Base-by-base conservation (phyloP, 2,113 vertebrate species). In the Microcebus jonahi region DNA sequence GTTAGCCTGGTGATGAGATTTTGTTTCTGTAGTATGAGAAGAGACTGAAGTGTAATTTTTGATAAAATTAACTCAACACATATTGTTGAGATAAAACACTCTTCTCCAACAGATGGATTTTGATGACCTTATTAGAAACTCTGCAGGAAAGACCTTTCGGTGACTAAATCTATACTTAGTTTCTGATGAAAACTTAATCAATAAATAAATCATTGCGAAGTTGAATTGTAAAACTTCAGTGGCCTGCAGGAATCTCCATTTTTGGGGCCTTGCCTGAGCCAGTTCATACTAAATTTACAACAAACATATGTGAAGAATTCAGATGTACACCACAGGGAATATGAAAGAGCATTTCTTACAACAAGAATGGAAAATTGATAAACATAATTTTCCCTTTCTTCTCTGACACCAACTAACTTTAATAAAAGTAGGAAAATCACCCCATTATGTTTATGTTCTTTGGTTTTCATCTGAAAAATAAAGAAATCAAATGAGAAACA, bases 71-170 rank as follows among this genome's bases (percentile, higher is more conserved):
- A 91, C 57, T 97, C 92, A 90, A 92, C 14, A 96, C 42, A 63
- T 87, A 81, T 59, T 85, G 45, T 85, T 25, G 39, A 94, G 31
- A 86, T 96, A 73, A 92, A 79, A 88, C 29, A 25, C 42, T 90
- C 61, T 96, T 97, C 55, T 96, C 96, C 63, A 94, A 27, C 96
- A 97, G 55, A 77, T 63, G 94, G 53, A 23, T 97, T 98, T 98
- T 97, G 93, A 97, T 83, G 50, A 34, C 94, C 82, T 97, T 97
- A 97, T 95, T 97, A 98, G 86, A 98, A 96, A 31, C 42, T 97
- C 89, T 73, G 79, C 8, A 8, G 50, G 96, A 87, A 45, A 95
- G 96, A 97, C 42, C 7, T 76, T 34, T 93, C 65, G 27, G 81
- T 88, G 27, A 53, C 81, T 88, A 48, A 94, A 96, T 92, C 81